phyloP scores from a whole-genome alignment of 2,113 vertebrate species.

The Campylomormyrus tamandua region DNA sequence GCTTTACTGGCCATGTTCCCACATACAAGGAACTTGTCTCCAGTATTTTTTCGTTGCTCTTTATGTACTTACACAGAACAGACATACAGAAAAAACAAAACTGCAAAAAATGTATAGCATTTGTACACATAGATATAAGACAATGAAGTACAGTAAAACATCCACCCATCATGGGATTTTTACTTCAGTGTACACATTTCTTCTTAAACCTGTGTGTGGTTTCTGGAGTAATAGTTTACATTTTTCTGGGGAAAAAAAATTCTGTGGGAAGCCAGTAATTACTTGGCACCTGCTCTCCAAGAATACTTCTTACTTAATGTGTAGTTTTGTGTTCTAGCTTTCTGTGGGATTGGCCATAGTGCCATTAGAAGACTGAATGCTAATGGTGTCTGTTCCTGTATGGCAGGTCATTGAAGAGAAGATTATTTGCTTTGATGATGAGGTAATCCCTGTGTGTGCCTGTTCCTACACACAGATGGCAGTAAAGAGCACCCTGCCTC shows the following conservation, averaged over 20 bases:
- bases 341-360: background rate
- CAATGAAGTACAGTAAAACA: background rate
- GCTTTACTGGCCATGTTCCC: too few species aligned
- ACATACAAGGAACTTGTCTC: too few species aligned
- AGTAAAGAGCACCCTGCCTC: conserved; percentile 49
- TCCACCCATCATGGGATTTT: background rate
- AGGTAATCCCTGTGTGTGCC: background rate
- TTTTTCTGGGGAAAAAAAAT: background rate
- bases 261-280: background rate
- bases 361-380: background rate
- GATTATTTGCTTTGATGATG: background rate
- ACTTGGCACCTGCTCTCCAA: background rate
- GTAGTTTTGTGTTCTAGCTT: background rate
- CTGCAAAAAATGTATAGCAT: too few species aligned
- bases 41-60: too few species aligned
- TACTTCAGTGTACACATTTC: background rate
- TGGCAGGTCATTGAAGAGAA: background rate
- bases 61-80: too few species aligned
- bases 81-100: too few species aligned
- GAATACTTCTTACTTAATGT: background rate
- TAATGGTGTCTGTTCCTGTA: background rate
- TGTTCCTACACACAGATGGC: conserved; percentile 20
- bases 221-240: background rate
- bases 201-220: background rate
- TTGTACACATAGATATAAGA: too few species aligned